phyloP scores from a whole-genome alignment of 2,797 vertebrate species.

The Acomys russatus region DNA sequence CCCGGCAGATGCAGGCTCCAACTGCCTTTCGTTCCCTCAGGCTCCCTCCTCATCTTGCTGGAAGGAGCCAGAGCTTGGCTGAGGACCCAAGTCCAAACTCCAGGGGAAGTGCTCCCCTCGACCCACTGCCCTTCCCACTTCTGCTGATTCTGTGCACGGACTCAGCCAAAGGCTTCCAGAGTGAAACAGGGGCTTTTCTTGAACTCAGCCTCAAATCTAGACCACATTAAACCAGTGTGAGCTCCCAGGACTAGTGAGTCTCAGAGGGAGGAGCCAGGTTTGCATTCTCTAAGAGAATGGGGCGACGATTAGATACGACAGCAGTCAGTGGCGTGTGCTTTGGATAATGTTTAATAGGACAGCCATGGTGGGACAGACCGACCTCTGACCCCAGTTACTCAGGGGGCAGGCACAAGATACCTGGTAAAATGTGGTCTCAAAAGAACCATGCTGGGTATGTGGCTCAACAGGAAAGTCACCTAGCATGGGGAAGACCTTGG shows the following conservation, averaged over 20 bases:
- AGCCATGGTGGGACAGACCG: background rate
- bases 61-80: background rate
- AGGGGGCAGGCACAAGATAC: background rate
- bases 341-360: conserved; percentile 54
- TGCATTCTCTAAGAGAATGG: conserved; percentile 53
- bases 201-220: conserved; percentile 50
- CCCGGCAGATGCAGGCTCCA: background rate
- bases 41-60: background rate
- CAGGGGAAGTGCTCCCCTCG: background rate
- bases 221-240: conserved; percentile 16
- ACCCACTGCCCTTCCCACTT: background rate
- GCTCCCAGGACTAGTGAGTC: conserved; percentile 41
- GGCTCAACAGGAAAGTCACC: background rate
- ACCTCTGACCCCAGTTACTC: background rate
- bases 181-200: conserved; percentile 27
- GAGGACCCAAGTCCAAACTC: background rate
- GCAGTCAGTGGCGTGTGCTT: conserved; percentile 36
- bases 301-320: background rate
- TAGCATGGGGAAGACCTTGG: background rate
- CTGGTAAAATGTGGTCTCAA: background rate
- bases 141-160: background rate
- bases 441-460: background rate
- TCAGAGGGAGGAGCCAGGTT: conserved; percentile 10
- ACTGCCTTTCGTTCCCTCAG: background rate
- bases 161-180: background rate